phyloP scores from a whole-genome alignment of 2,888 invertebrate species.

The Sceliomorpha sp. region DNA sequence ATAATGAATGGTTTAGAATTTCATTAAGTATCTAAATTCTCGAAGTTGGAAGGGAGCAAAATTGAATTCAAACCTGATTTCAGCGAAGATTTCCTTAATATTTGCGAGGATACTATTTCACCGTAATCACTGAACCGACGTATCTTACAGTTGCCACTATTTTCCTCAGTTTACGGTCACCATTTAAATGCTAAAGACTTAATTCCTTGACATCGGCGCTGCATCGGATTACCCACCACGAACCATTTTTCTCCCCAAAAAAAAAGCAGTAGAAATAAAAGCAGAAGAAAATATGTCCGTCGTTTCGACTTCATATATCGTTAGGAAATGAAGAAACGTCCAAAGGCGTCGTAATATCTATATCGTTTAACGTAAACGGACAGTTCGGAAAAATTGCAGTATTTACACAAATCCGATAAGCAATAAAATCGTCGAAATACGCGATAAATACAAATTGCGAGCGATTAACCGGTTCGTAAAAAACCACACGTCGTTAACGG shows the following conservation, averaged over 20 bases:
- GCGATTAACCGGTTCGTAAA: conserved; percentile 14
- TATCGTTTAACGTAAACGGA: not conserved
- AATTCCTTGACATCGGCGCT: conserved; percentile 6
- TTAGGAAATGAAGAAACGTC: not conserved
- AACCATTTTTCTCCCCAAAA: not conserved
- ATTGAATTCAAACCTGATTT: conserved; percentile 13
- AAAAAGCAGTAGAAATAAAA: too few relatives aligned
- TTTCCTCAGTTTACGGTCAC: conserved; percentile 6
- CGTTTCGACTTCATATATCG: conserved; percentile 5
- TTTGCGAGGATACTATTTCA: conserved; percentile 4
- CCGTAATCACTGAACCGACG: conserved; percentile 5
- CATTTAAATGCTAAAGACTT: conserved; percentile 10
- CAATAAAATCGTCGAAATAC: conserved; percentile 6
- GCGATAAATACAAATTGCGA: conserved; percentile 14
- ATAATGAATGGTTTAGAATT: conserved; percentile 12
- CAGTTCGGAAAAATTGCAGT: not conserved
- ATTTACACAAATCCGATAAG: too few relatives aligned
- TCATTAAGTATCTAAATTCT: conserved; percentile 11
- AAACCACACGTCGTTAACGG: conserved; percentile 27
- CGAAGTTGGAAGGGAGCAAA: not conserved
- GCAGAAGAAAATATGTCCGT: too few relatives aligned
- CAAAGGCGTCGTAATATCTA: too few relatives aligned
- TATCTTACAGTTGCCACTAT: conserved; percentile 11
- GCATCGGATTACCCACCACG: not conserved
- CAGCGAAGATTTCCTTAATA: conserved; percentile 9